Percentiles rank a stretch among this genome's conserved stretches.
phyloP scores from a whole-genome alignment of 2,797 vertebrate species.

The Dryobates pubescens region DNA sequence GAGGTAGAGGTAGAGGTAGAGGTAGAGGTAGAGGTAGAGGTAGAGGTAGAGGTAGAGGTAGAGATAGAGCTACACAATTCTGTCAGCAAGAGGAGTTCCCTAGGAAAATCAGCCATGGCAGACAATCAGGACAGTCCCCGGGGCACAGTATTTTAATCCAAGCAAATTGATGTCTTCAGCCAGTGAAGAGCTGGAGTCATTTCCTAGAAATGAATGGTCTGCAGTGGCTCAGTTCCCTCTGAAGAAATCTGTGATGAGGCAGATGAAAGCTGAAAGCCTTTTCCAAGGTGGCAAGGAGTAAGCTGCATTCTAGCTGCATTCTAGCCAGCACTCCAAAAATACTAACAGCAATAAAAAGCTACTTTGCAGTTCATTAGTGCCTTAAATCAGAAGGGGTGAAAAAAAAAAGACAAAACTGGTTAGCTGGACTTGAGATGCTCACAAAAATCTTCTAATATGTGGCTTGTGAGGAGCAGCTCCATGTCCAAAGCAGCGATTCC shows the following conservation, averaged over 20 bases:
- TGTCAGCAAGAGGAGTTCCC: background rate
- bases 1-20: too few species aligned
- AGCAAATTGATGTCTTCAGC: background rate
- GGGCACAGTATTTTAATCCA: background rate
- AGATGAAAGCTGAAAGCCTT: background rate
- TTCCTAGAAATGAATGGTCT: background rate
- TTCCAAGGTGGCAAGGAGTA: background rate
- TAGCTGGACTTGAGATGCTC: background rate
- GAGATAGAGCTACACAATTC: background rate
- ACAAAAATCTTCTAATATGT: background rate
- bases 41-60: too few species aligned
- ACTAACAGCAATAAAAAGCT: too few species aligned
- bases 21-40: too few species aligned
- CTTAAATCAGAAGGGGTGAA: background rate
- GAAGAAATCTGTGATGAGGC: background rate
- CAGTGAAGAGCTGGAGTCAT: background rate
- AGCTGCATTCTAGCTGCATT: fast-evolving
- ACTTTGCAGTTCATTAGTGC: background rate
- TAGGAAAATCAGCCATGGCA: background rate
- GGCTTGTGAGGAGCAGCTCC: background rate
- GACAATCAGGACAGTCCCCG: background rate
- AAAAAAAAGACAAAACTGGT: background rate
- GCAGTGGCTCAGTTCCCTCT: background rate
- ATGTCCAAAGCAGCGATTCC: background rate
- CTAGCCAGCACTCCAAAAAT: background rate